Evolutionary conservation across 2,113 vertebrate genomes (phyloP), one percentile per base, ranked within the genome.

Genomic region (Megaceryle torquata): DNA sequence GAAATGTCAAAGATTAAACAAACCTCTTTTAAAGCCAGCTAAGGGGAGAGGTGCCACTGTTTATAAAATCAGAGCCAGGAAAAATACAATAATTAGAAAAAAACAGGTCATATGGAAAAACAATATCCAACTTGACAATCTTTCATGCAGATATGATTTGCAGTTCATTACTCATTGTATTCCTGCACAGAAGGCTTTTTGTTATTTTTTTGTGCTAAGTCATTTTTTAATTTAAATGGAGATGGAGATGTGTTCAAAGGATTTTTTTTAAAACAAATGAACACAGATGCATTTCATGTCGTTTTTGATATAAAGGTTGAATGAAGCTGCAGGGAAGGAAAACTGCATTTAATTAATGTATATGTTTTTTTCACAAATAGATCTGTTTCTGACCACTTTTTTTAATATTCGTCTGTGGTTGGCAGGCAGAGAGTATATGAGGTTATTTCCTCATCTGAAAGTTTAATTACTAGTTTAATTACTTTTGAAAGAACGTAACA

Each of bases 181-280:
- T 92, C 79, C 31, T 41, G 94, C 89, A 98, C 97, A 98, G 97
- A 98, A 97, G 97, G 95, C 86, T 95, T 97, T 97, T 96, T 98
- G 95, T 97, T 95, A 82, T 94, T 72, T 88, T 46, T 96, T 87
- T 91, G 57, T 83, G 79, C 94, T 43, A 81, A 96, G 95, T 91
- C 53, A 92, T 95, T 98, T 96, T 95, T 89, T 77, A 94, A 95
- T 93, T 96, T 91, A 96, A 90, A 94, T 96, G 91, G 94, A 92
- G 92, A 95, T 85, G 92, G 96, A 95, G 97, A 90, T 65, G 63
- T 53, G 74, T 90, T 91, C 88, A 68, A 92, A 96, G 95, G 65
- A 69, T 89, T 83, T 85, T 83, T 85, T 80, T 95, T 95, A 50
- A 56, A 96, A 54, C 84, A 96, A 92, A 90, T 85, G 92, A 96